Conservation (phyloP, 2,888 invertebrate species). For the Acleris sparsana region DNA sequence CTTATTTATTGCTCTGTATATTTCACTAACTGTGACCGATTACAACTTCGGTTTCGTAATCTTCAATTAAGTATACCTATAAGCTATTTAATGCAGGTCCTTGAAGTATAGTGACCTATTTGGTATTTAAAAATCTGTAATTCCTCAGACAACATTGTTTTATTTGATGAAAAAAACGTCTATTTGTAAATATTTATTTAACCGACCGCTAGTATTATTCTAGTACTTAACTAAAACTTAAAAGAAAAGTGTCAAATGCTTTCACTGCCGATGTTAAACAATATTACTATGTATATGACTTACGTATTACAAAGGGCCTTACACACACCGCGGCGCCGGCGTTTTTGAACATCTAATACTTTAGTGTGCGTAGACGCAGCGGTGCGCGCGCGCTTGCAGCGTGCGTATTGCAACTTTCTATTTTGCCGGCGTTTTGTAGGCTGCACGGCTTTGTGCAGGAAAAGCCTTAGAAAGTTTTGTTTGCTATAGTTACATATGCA, state of each 20-base stretch:
- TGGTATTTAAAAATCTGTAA: too few relatives aligned
- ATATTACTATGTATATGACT: too few relatives aligned
- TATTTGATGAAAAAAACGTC: too few relatives aligned
- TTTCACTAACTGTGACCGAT: constrained; percentile 30
- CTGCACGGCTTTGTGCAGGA: constrained; percentile 50
- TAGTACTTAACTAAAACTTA: too few relatives aligned
- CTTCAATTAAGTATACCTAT: background rate
- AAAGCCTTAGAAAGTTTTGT: constrained; percentile 69
- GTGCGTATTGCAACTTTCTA: constrained; percentile 75
- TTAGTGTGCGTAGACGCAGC: constrained; percentile 39
- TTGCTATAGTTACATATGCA: constrained; percentile 40
- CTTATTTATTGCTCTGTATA: constrained; percentile 31
- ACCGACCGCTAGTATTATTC: too few relatives aligned
- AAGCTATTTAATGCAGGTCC: background rate
- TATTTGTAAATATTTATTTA: too few relatives aligned
- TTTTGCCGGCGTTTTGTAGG: constrained; percentile 55
- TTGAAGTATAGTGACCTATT: too few relatives aligned
- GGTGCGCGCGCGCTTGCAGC: constrained; percentile 62
- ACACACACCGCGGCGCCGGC: background rate
- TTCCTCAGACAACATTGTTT: too few relatives aligned
- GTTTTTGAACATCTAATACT: constrained; percentile 19
- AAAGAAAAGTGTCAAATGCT: too few relatives aligned
- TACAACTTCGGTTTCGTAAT: constrained; percentile 15
- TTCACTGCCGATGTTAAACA: too few relatives aligned
- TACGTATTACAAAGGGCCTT: background rate